Conservation (phyloP, 2,797 vertebrate species). For the Buceros bicornis region DNA sequence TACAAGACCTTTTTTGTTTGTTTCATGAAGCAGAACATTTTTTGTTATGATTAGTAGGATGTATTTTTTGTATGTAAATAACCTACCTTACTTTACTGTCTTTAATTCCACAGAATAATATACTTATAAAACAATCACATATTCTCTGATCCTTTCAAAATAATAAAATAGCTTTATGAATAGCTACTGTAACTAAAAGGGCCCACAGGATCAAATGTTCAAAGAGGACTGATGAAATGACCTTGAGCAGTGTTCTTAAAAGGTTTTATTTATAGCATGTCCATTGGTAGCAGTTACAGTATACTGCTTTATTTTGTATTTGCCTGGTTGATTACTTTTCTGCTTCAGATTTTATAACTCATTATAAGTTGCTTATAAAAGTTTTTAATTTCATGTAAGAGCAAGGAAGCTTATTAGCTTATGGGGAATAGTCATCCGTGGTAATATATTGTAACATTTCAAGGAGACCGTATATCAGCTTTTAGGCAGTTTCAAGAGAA, state of each 20-base stretch:
- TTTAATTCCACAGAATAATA: background rate
- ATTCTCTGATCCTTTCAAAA: background rate
- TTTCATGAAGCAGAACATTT: background rate
- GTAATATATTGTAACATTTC: constrained; percentile 9
- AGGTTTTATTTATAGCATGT: constrained; percentile 57
- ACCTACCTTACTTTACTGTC: background rate
- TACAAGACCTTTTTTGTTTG: background rate
- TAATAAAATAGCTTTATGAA: background rate
- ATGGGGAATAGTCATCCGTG: background rate
- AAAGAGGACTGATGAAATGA: constrained; percentile 19
- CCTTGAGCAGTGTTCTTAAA: constrained; percentile 31
- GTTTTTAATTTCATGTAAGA: constrained; percentile 42
- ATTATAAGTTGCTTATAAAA: constrained; percentile 33
- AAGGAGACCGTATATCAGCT: background rate
- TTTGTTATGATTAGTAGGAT: background rate
- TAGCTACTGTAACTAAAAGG: background rate
- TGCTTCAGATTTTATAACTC: constrained; percentile 35
- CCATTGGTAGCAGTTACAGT: constrained; percentile 38
- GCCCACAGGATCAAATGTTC: background rate
- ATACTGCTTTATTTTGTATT: constrained; percentile 38
- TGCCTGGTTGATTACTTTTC: constrained; percentile 50
- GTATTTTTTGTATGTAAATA: background rate
- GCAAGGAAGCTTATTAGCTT: background rate
- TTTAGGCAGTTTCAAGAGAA: background rate
- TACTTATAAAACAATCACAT: background rate